A percentile compares a stretch with the other conserved stretches of the same genome.
phyloP scores from a whole-genome alignment of 2,113 vertebrate genomes.

The Chelonoidis abingdonii region DNA sequence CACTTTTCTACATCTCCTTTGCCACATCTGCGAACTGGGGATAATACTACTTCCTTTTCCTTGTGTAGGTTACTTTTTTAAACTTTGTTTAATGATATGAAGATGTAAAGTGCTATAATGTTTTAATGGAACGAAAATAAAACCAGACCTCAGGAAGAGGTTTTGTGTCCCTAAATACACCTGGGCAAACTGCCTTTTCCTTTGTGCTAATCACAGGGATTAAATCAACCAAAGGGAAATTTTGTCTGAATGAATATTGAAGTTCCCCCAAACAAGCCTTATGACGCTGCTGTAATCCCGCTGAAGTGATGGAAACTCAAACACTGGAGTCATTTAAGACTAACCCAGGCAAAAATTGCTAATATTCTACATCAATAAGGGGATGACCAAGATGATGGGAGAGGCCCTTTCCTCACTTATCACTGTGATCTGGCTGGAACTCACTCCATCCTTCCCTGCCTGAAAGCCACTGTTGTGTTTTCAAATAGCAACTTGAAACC shows the following conservation, averaged over 20 bases:
- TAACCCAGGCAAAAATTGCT: neutral
- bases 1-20: neutral
- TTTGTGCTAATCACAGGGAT: neutral
- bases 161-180: neutral
- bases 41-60: neutral
- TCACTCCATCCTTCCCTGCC: neutral
- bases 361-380: accelerated
- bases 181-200: neutral
- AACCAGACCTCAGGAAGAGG: neutral
- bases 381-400: neutral
- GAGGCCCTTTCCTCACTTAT: neutral
- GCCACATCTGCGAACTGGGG: neutral
- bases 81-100: neutral
- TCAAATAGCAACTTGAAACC: neutral
- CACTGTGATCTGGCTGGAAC: neutral
- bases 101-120: neutral
- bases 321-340: neutral
- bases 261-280: neutral
- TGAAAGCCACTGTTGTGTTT: neutral
- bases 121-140: neutral
- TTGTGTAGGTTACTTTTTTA: neutral
- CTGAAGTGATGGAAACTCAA: neutral
- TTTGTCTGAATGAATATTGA: neutral
- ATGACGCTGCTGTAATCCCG: neutral
- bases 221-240: neutral